phyloP scores from a whole-genome alignment of 2,113 vertebrate genomes.

The Mionectes macconnelli region DNA sequence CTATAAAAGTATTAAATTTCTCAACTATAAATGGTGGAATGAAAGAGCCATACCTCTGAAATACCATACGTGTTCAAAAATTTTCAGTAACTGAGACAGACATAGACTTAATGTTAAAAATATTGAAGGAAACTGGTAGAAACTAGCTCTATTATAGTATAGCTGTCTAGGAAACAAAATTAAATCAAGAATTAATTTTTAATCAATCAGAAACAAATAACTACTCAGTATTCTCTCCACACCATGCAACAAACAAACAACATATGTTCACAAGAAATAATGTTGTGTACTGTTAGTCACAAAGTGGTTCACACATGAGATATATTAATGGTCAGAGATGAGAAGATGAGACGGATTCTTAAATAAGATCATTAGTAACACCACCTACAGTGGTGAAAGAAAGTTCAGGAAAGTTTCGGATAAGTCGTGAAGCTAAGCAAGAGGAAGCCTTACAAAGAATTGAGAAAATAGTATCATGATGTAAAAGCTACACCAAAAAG shows the following conservation, averaged over 20 bases:
- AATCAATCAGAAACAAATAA: not conserved
- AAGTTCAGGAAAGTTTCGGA: not conserved
- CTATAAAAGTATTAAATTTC: not conserved
- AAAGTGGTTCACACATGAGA: not conserved
- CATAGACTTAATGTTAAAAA: not conserved
- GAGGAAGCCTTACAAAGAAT: not conserved
- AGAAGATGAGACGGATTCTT: not conserved
- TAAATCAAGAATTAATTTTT: not conserved
- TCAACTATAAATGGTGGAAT: not conserved
- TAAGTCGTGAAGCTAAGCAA: not conserved
- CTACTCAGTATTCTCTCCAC: not conserved
- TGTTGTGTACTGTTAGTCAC: not conserved
- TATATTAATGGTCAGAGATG: not conserved
- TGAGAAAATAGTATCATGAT: not conserved
- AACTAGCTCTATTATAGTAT: not conserved
- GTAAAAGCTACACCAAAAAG: not conserved
- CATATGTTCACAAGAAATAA: not conserved
- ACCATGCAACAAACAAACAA: not conserved
- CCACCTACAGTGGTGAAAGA: not conserved
- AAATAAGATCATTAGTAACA: not conserved
- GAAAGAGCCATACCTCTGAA: not conserved
- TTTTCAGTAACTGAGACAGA: not conserved
- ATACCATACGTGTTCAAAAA: not conserved
- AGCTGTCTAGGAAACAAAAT: not conserved
- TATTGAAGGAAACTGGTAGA: not conserved